Conservation (phyloP, 2,797 vertebrate species). For the Smutsia temminckii region DNA sequence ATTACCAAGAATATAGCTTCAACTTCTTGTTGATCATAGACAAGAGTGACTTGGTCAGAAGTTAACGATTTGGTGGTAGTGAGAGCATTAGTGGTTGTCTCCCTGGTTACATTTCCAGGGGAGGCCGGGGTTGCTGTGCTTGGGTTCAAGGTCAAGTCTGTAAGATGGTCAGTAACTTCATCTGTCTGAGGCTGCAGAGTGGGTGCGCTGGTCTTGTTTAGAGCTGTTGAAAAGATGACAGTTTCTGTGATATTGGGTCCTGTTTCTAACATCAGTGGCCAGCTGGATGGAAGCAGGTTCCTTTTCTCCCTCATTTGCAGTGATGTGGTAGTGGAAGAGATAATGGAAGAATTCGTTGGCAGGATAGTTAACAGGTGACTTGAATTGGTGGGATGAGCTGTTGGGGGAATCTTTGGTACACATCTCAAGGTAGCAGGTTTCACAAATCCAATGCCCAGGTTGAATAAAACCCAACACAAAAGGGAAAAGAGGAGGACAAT, state of each 20-base stretch:
- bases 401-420: slow-evolving; percentile 81
- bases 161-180: slow-evolving; percentile 16
- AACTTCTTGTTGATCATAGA: slow-evolving; percentile 91
- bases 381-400: slow-evolving; percentile 82
- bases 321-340: background rate
- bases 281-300: slow-evolving; percentile 27
- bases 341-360: slow-evolving; percentile 57
- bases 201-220: slow-evolving; percentile 26
- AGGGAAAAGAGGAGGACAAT: slow-evolving; percentile 94
- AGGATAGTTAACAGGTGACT: slow-evolving; percentile 75
- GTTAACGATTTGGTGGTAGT: slow-evolving; percentile 73
- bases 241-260: background rate
- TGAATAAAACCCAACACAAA: slow-evolving; percentile 96
- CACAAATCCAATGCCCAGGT: slow-evolving; percentile 95
- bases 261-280: background rate
- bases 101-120: slow-evolving; percentile 3
- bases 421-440: slow-evolving; percentile 93
- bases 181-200: slow-evolving; percentile 53
- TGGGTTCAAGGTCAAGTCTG: slow-evolving; percentile 37
- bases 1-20: slow-evolving; percentile 95
- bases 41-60: slow-evolving; percentile 83
- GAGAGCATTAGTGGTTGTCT: slow-evolving; percentile 52
- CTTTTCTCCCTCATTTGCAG: slow-evolving; percentile 78
- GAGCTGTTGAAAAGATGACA: slow-evolving; percentile 14
- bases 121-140: slow-evolving; percentile 42